Evolutionary conservation across 2,888 invertebrate genomes (phyloP).

Genomic region (Schizotus pectinicornis): DNA sequence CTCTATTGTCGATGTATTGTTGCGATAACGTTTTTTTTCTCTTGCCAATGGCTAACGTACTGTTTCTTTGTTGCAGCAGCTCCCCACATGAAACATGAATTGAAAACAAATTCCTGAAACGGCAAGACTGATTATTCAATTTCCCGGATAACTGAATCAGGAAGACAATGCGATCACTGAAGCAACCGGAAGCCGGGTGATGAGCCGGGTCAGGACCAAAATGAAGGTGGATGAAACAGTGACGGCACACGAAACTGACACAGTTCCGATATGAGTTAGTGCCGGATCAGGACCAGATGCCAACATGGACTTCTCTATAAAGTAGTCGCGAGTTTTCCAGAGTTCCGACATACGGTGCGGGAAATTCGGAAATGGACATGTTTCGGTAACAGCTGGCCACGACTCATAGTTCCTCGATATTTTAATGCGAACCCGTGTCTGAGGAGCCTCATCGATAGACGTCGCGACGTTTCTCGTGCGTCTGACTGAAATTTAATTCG

Average conservation of each 20-base stretch:
- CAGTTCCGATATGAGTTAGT: constrained; percentile 36
- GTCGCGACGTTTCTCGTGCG: constrained; percentile 1
- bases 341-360: constrained; percentile 36
- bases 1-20: constrained; percentile 1
- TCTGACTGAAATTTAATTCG: constrained; percentile 17
- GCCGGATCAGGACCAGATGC: constrained; percentile 38
- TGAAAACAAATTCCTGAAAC: constrained; percentile 33
- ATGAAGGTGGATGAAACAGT: constrained; percentile 22
- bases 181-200: too few species aligned
- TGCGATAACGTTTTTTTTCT: constrained; percentile 1
- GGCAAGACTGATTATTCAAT: constrained; percentile 40
- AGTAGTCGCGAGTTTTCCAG: constrained; percentile 35
- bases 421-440: constrained; percentile 24
- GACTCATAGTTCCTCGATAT: constrained; percentile 26
- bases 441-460: constrained; percentile 20
- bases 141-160: constrained; percentile 37
- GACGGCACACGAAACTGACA: constrained; percentile 25
- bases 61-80: constrained; percentile 17
- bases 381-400: constrained; percentile 45
- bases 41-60: not conserved
- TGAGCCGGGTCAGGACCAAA: too few species aligned
- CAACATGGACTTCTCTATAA: constrained; percentile 45
- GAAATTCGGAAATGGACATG: constrained; percentile 40
- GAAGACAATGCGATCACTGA: constrained; percentile 13
- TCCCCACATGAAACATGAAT: constrained; percentile 33